Base-by-base conservation (phyloP, 53 echinoderm and acorn worm species). In the Paracentrotus lividus region DNA sequence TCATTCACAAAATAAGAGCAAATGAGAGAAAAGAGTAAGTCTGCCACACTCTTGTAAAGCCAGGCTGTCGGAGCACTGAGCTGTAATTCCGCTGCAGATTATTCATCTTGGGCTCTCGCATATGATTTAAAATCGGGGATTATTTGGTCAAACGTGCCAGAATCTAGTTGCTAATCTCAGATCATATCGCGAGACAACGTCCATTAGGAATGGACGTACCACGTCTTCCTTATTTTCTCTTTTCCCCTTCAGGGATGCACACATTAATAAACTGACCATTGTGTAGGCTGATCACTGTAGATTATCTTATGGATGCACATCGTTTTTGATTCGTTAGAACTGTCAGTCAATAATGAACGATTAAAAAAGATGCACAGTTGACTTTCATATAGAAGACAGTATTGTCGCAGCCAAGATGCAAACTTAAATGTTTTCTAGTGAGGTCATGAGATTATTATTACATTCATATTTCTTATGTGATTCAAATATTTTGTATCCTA, bases 11-110 rank as follows among this genome's bases (percentile, higher is more conserved):
- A 47, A 45, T n/a, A 44, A 26, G n/a, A 81, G 43, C 21, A 32
- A 5, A 44, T 23, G 43, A 77, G 2, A 32, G 21, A 38, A 77
- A 26, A 34, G 81, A 47, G 45, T 2, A 47, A 47, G 47, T 81
- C 47, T n/a, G 26, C 81, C 81, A 8, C 24, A 45, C 81, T 81
- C 81, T 81, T 12, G 38, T 81, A 81, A n/a, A 81, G 81, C 81
- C 47, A 47, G 81, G 44, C 81, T 81, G 81, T 81, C 81, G 81
- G 47, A 27, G 8, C 81, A 27, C 81, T 81, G 81, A 81, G 81
- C 81, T 81, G 44, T 81, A 81, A 81, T 81, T 81, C 81, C 81
- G 81, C 47, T 45, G 47, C 81, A 81, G 81, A 44, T 81, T 81
- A 81, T 81, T 81, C 47, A 47, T 44, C 27, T 81, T 10, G n/a